Evolutionary conservation across 2,797 vertebrate genomes (phyloP), one percentile per base, ranked within the genome.

Genomic region (Australoheros facetus): DNA sequence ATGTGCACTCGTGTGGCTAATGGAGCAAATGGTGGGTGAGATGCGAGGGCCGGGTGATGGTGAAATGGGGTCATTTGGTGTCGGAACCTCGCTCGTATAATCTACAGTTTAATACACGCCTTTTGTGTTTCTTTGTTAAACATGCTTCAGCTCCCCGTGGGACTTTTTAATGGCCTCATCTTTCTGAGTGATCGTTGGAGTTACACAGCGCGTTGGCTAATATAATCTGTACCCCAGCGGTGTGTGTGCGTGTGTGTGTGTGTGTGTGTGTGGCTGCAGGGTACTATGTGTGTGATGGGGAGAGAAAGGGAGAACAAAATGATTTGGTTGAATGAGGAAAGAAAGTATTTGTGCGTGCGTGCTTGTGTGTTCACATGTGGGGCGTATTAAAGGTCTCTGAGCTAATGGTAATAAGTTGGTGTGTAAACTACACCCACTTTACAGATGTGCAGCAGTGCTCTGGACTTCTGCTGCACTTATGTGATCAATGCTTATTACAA

Each of bases 1-100:
- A 79, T 91, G 91, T 82, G 84, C 85, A 72, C 82, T 87, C 87
- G 84, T 87, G 85, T 91, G 88, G 85, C 87, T 93, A 94, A 93
- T 91, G 62, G 85, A 88, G 89, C 87, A 89, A 93, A 90, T 87
- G 87, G 87, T 80, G 86, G 87, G 87, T 90, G 86, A 89, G 85
- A 83, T 6, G 80, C 2, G 77, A 42, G 83, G 81, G 71, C 75
- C 5, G 71, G 77, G 82, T 81, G 88, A 81, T 6, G 77, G 84
- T 57, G 75, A 85, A 88, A 90, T 60, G 83, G 89, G 91, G 90
- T 92, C 89, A 91, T 85, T 93, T 80, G 37, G 84, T 84, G 89
- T 78, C 88, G 56, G 23, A 80, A 77, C 89, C 84, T 82, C 71
- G 1, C 71, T 55, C 5, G 54, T 71, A 51, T 73, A 76, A 80